Base-by-base conservation (phyloP, 2,888 invertebrate species). In the Caenorhabditis uteleia region DNA sequence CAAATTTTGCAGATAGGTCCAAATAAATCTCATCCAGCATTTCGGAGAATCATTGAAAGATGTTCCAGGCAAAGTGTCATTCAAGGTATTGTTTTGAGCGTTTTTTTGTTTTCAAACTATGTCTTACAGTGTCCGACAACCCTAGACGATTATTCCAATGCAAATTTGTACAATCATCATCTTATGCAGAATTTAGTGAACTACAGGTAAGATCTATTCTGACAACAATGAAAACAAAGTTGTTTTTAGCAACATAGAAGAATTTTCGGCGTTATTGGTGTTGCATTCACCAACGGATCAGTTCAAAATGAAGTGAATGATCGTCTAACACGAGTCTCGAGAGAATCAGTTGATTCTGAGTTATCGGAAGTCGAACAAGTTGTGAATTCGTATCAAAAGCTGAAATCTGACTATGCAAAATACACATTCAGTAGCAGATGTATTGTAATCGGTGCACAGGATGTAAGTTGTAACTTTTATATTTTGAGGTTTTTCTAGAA, bases 261-360 rank as follows among this genome's bases (percentile, higher is more conserved):
- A 45, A 59, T 79, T 3, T 78, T 80, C 44, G 80, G 78, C 1
- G 59, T 81, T 16, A 59, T 81, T 12, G 79, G 77, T 23, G 74
- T 81, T 1, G 78, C 71, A 4, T 77, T 72, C 49, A 60, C 48
- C 44, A 53, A 53, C 21, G 59, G 45, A 8, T 23, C 51, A 39
- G 25, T 29, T 29, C 7, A 12, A 44, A 44, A 44, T 29, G 8
- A 20, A 7, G n/a, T 10, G 8, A 44, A 27, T 26, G 20, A 42
- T 42, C 8, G 12, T 44, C 26, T 39, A 31, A 34, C n/a, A 2
- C 38, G 53, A 39, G 48, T 47, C 1, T 62, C 57, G 10, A 34
- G 57, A 29, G 62, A 56, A 14, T 57, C 57, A 8, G 43, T 50
- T 6, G 58, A 57, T 43, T 53, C 56, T 0, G 64, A 54, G 16